Base-by-base conservation (phyloP, 2,113 vertebrate genomes). In the Gallinago undulata region DNA sequence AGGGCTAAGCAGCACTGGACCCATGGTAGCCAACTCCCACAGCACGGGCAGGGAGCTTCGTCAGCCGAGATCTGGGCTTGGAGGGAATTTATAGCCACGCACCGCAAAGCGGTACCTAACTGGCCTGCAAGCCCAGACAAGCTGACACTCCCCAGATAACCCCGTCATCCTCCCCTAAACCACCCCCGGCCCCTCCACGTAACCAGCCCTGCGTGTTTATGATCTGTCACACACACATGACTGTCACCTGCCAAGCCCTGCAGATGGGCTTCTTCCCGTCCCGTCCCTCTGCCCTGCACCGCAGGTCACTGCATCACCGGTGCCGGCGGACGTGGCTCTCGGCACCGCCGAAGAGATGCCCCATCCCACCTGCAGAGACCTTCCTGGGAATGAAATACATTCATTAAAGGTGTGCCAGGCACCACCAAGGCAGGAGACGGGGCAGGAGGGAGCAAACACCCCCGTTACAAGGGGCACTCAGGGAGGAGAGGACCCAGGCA, bases 81-180 rank as follows among this genome's bases (percentile, higher is more conserved):
- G 45, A 90, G 31, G 51, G 72, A 70, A 83, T 70, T 55, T 45
- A 51, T 3, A 31, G 2, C 45, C 62, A 6, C 6, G 3, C 50
- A 56, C 67, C 79, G 80, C 60, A 76, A 11, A 77, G 83, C 37
- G 15, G 64, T 82, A 96, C 69, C 89, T 73, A 68, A 87, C 73
- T 56, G 89, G 81, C 53, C 93, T 89, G 87, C 91, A 78, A 93
- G 95, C 62, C 89, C 91, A 89, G 89, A 68, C 95, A 92, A n/a
- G 95, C 96, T 79, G 95, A 68, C 91, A 84, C 93, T 48, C 89
- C 89, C 84, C 30, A 87, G 95, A 94, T 91, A 97, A 86, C 93
- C 80, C 24, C 16, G 12, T 84, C 90, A 94, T 89, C 84, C 81
- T 93, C 63, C 79, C 67, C 85, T 53, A 39, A 94, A 79, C 82